A percentile compares a stretch with the other conserved stretches of the same genome.
Evolutionary conservation across 2,113 vertebrate genomes (phyloP).

Genomic region (Ceyx melanurus): DNA sequence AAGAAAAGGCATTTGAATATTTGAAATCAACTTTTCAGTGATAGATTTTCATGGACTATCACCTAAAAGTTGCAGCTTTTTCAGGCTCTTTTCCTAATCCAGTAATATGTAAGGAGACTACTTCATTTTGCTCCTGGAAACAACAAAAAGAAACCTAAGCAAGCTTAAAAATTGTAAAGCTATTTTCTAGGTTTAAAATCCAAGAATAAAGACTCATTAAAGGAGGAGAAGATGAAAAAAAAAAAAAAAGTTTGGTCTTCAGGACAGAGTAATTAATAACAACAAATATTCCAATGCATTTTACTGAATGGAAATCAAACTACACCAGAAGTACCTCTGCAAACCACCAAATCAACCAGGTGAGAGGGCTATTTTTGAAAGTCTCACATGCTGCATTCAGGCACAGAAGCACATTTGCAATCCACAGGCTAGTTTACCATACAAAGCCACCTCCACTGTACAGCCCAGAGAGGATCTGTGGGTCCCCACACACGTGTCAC

Average conservation of each 20-base stretch:
- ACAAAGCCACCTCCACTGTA: neutral
- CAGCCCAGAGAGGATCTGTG: neutral
- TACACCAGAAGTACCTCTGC: neutral
- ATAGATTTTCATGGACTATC: neutral
- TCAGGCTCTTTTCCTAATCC: neutral
- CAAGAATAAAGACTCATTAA: neutral
- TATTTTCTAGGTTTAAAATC: neutral
- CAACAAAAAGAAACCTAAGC: neutral
- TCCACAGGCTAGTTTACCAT: neutral
- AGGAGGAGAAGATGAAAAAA: neutral
- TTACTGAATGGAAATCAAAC: neutral
- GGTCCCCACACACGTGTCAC: accelerated
- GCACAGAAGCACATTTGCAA: neutral
- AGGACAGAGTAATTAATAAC: neutral
- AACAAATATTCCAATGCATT: neutral
- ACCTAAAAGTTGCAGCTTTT: neutral
- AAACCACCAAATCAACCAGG: neutral
- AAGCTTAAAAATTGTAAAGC: neutral
- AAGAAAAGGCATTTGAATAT: neutral
- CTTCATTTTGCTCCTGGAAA: neutral
- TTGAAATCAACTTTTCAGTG: neutral
- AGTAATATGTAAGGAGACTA: neutral
- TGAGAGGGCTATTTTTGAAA: neutral
- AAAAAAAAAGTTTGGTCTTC: neutral
- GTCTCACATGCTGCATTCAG: neutral